These are phyloP conservation scores for Anomalospiza imberbis DNA, from an alignment of 2,797 vertebrate species.

Conservation along the genomic window DNA sequence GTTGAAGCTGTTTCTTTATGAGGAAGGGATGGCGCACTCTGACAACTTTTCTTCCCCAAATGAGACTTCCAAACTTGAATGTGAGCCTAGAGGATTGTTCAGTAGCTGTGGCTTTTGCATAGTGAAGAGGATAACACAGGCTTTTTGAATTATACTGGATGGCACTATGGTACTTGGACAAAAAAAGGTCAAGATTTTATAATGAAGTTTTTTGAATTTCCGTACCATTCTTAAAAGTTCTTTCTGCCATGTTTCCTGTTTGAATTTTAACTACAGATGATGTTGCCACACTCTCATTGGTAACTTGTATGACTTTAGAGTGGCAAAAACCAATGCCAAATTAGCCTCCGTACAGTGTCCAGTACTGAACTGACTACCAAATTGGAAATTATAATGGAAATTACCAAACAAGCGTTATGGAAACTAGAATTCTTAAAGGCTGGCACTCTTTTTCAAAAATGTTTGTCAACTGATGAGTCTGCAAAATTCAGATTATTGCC, in stretches of 20 bases:
- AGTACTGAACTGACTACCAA: not conserved
- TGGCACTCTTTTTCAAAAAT: conserved; percentile 1
- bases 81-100: not conserved
- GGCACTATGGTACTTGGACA: not conserved
- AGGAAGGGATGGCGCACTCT: not conserved
- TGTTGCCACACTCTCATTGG: not conserved
- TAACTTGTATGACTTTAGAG: not conserved
- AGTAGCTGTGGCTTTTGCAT: not conserved
- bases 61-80: not conserved
- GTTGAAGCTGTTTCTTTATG: not conserved
- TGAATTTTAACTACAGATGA: not conserved
- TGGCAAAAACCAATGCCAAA: not conserved
- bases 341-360: not conserved
- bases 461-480: conserved; percentile 1
- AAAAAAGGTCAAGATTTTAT: not conserved
- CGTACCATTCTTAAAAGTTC: not conserved
- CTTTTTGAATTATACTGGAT: not conserved
- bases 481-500: conserved; percentile 28
- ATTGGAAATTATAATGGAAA: conserved; percentile 5
- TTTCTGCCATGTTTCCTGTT: not conserved
- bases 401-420: not conserved
- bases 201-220: not conserved
- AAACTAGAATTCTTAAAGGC: conserved; percentile 6
- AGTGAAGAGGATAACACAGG: not conserved
- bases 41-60: not conserved